Conservation (phyloP, 2,797 vertebrate genomes). For the Natrix natrix region DNA sequence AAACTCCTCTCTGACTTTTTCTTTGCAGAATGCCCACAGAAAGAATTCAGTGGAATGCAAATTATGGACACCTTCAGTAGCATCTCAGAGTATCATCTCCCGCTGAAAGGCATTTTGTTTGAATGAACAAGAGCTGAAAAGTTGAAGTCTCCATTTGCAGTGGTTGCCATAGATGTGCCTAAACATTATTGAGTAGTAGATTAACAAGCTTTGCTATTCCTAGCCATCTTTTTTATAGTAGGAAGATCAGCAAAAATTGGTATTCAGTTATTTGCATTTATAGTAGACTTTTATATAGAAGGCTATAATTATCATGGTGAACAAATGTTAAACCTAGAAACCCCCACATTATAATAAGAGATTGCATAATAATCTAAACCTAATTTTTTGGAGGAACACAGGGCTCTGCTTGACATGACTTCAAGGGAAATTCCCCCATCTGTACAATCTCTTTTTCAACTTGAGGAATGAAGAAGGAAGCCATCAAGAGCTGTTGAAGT, state of each 20-base stretch:
- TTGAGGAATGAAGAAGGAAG: not conserved
- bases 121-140: not conserved
- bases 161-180: not conserved
- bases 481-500: not conserved
- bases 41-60: not conserved
- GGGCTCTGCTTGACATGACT: not conserved
- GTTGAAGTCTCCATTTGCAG: not conserved
- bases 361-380: not conserved
- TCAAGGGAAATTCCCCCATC: not conserved
- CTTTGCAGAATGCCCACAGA: not conserved
- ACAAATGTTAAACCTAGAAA: not conserved
- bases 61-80: not conserved
- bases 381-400: not conserved
- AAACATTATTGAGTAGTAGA: not conserved
- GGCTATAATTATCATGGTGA: not conserved
- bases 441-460: not conserved
- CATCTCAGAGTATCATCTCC: not conserved
- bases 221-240: not conserved
- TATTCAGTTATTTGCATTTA: not conserved
- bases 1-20: not conserved
- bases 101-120: not conserved
- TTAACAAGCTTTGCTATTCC: not conserved
- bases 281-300: not conserved
- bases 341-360: not conserved
- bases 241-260: not conserved